These are phyloP conservation scores for Arrhamphus sclerolepis DNA, from an alignment of 2,797 vertebrate species.

Conservation along the genomic window DNA sequence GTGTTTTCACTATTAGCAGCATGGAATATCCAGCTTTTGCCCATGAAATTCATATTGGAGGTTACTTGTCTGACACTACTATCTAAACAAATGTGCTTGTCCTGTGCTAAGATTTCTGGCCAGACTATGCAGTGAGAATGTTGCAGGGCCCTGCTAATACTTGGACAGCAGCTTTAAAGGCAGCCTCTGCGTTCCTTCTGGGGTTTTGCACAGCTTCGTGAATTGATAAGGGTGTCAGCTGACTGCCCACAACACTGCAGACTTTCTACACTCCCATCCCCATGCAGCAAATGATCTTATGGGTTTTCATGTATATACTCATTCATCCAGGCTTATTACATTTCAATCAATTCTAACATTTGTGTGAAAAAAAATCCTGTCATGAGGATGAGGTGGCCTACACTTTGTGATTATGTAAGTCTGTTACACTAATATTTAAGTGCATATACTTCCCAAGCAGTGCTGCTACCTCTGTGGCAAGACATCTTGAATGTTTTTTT, in stretches of 20 bases:
- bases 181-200: conserved; percentile 51
- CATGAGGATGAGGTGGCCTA: too few species aligned
- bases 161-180: conserved; percentile 43
- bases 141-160: conserved; percentile 46
- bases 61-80: background rate
- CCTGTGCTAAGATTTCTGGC: conserved; percentile 4
- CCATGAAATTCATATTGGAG: background rate
- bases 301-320: too few species aligned
- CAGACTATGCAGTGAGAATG: conserved; percentile 50
- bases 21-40: background rate
- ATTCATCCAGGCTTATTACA: too few species aligned
- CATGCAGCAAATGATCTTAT: background rate
- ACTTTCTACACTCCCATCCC: conserved; percentile 3
- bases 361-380: background rate
- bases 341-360: background rate
- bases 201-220: conserved; percentile 70
- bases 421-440: too few species aligned
- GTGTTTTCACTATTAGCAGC: conserved; percentile 15
- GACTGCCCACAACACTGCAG: conserved; percentile 54
- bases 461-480: too few species aligned
- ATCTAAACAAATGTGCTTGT: background rate
- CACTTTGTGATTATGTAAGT: too few species aligned
- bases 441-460: too few species aligned
- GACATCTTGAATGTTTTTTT: too few species aligned
- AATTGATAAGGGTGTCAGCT: conserved; percentile 74